These are phyloP conservation scores for Lasioglossum vierecki DNA, from an alignment of 2,888 invertebrate genomes.

Conservation along the genomic window DNA sequence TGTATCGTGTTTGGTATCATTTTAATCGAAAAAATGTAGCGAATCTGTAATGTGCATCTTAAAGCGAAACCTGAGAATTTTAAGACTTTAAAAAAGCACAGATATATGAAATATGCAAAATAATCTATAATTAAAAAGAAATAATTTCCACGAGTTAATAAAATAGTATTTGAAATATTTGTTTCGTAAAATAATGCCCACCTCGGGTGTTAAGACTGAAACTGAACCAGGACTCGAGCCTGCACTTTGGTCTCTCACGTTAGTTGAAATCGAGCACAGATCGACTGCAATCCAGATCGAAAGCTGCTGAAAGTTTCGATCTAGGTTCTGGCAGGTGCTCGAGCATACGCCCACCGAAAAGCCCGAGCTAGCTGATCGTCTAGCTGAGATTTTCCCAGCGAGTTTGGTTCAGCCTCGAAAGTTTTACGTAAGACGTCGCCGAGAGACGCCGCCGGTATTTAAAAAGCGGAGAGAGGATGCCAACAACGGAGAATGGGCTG, in stretches of 20 bases:
- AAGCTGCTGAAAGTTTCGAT: background rate
- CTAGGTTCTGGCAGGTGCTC: background rate
- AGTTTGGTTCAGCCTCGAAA: background rate
- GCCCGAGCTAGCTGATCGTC: background rate
- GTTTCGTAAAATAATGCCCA: too few species aligned
- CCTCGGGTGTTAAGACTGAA: background rate
- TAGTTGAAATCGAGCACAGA: background rate
- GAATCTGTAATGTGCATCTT: too few species aligned
- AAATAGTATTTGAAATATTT: too few species aligned
- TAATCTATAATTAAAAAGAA: too few species aligned
- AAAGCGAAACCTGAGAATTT: too few species aligned
- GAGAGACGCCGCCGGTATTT: conserved; percentile 30
- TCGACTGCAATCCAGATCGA: background rate
- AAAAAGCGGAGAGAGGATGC: conserved; percentile 39
- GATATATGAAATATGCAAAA: too few species aligned
- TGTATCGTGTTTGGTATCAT: too few species aligned
- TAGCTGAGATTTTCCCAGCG: background rate
- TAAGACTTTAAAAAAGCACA: too few species aligned
- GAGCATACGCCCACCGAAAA: background rate
- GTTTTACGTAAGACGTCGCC: conserved; percentile 33
- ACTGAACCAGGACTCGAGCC: background rate
- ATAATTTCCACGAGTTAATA: too few species aligned
- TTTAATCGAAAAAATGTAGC: too few species aligned
- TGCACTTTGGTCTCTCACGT: background rate
- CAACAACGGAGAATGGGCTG: conserved; percentile 22